A percentile compares a stretch with the other conserved stretches of the same genome.
Conservation (phyloP, 2,113 vertebrate genomes). For the Oplegnathus fasciatus region DNA sequence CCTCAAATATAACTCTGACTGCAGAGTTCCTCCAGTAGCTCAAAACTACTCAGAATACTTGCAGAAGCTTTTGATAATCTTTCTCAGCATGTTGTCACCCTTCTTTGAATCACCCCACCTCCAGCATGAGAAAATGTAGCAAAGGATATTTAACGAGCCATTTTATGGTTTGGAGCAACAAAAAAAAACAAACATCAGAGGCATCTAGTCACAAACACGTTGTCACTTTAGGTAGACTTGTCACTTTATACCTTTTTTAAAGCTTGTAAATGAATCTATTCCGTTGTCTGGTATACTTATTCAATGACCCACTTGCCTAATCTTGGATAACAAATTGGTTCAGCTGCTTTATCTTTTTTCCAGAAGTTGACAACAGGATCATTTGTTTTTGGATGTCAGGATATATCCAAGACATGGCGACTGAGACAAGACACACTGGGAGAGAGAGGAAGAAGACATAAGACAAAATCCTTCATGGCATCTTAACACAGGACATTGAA, state of each 20-base stretch:
- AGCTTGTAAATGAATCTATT: constrained; percentile 60
- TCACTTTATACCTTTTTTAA: constrained; percentile 50
- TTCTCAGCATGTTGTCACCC: constrained; percentile 57
- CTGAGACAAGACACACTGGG: constrained; percentile 10
- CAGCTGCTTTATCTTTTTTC: constrained; percentile 43
- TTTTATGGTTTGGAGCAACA: constrained; percentile 40
- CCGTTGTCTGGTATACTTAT: constrained; percentile 44
- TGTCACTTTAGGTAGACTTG: constrained; percentile 56
- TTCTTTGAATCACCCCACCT: constrained; percentile 41
- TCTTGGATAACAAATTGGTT: constrained; percentile 61
- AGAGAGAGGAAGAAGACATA: neutral
- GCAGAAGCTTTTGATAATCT: constrained; percentile 59
- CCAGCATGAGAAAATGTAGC: constrained; percentile 14
- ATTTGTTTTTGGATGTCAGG: constrained; percentile 57
- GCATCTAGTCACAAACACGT: constrained; percentile 45
- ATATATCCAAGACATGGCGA: constrained; percentile 24
- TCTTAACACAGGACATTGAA: neutral
- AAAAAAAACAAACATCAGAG: constrained; percentile 39
- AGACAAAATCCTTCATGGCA: neutral
- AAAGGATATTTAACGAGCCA: constrained; percentile 36
- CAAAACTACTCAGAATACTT: constrained; percentile 8
- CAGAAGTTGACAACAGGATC: constrained; percentile 53
- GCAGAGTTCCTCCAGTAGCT: constrained; percentile 4
- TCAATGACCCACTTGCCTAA: constrained; percentile 61
- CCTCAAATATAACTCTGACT: constrained; percentile 20